Conservation (phyloP, 2,888 invertebrate genomes). For the Mycalesis mineus region DNA sequence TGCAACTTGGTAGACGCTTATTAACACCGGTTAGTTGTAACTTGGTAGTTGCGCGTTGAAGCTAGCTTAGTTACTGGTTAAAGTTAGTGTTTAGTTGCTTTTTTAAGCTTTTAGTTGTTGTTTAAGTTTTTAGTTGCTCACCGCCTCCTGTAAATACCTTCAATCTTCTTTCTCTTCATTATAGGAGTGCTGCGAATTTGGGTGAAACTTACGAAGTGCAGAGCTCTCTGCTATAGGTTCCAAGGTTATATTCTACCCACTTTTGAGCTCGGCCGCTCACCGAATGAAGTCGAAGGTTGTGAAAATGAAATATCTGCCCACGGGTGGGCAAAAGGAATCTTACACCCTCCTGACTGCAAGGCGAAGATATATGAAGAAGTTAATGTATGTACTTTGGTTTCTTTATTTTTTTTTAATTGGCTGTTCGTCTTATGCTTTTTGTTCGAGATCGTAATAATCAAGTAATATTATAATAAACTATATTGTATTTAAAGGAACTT, state of each 20-base stretch:
- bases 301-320: constrained; percentile 81
- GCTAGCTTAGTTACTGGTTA: no score
- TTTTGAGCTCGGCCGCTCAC: constrained; percentile 36
- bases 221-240: constrained; percentile 19
- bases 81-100: no score
- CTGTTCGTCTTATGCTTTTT: background rate
- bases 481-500: no score
- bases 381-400: constrained; percentile 75
- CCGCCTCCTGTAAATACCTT: constrained; percentile 58
- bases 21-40: constrained; percentile 27
- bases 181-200: constrained; percentile 35
- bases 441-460: background rate
- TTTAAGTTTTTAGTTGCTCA: constrained; percentile 11
- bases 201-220: constrained; percentile 20
- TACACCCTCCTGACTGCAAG: constrained; percentile 80
- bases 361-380: constrained; percentile 82
- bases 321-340: constrained; percentile 78
- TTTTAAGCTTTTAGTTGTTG: no score
- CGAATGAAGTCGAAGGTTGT: constrained; percentile 74
- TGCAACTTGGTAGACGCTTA: background rate
- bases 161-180: constrained; percentile 60
- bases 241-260: constrained; percentile 12
- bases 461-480: background rate
- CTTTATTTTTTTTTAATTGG: constrained; percentile 15
- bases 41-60: constrained; percentile 29